Evolutionary conservation across 2,797 vertebrate genomes (phyloP), one percentile per base, ranked within the genome.

Genomic region (Nannoperca australis): DNA sequence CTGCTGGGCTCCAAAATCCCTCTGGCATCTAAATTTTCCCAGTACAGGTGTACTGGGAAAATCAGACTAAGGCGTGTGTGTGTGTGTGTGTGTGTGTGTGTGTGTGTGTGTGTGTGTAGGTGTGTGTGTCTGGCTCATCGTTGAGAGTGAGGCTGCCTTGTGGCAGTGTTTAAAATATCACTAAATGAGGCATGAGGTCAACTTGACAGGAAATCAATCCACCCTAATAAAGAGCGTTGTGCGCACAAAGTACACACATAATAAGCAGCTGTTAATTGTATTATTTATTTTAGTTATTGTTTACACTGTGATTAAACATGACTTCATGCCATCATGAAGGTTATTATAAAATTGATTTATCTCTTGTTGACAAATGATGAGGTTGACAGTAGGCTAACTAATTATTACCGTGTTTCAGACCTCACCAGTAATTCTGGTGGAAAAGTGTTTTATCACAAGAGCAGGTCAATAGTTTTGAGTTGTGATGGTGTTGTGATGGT

Each of bases 131-230:
- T 51, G 22, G 34, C 22, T 50, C 66, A n/a, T 56, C 70, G 55
- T 38, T 79, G 40, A 62, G 10, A 61, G 24, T 5, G 40, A 56
- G 70, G 69, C 62, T 71, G 27, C n/a, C 75, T 78, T 30, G 9
- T 61, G 32, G 71, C 2, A 0, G 49, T 67, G 58, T 80, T 79
- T 61, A 63, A 49, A 70, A 60, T 47, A 55, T 70, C 27, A 58
- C 18, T 51, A 67, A 81, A 17, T 56, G 61, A 66, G 30, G 34
- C 17, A 54, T 62, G 15, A 84, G 72, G 30, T 66, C n/a, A 34
- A 38, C 44, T 54, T 32, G 42, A 70, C 44, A 32, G 27, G 8
- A 80, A 82, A 69, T 69, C 44, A 14, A 49, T 73, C 38, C 36
- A 18, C 50, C 54, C 40, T 30, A 7, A 74, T 61, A 13, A 62